Conservation (phyloP, 92 coral and sea anemone genomes). For the Porites lobata region DNA sequence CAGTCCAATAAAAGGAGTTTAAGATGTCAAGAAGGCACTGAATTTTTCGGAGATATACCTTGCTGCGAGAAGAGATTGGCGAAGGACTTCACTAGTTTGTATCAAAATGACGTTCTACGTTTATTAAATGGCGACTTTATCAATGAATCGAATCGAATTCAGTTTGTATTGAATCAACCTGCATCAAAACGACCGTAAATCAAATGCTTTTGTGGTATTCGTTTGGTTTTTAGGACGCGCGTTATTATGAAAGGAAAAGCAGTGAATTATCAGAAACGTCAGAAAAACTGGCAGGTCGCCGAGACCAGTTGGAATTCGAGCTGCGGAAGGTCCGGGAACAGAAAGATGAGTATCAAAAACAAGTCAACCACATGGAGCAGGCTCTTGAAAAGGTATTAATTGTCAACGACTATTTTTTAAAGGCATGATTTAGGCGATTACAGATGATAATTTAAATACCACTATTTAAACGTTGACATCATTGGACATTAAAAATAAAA, state of each 20-base stretch:
- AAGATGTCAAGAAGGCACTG: background rate
- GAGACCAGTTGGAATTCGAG: constrained; percentile 75
- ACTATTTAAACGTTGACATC: background rate
- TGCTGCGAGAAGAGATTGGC: constrained; percentile 4
- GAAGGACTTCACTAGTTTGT: constrained; percentile 4
- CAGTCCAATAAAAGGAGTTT: background rate
- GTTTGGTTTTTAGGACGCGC: constrained; percentile 76
- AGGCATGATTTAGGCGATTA: constrained; percentile 33
- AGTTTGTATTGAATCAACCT: background rate
- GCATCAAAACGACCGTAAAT: background rate
- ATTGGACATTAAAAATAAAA: background rate
- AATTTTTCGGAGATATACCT: background rate
- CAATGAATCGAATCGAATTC: background rate
- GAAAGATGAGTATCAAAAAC: constrained; percentile 71
- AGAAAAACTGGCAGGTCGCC: constrained; percentile 46
- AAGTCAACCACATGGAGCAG: constrained; percentile 86
- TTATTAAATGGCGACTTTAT: background rate
- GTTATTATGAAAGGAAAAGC: constrained; percentile 84
- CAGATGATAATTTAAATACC: constrained; percentile 70
- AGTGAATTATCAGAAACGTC: constrained; percentile 76
- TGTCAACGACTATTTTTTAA: background rate
- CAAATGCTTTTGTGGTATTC: background rate
- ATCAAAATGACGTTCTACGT: background rate
- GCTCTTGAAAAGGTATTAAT: constrained; percentile 93
- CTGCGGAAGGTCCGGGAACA: constrained; percentile 66